A percentile compares a stretch with the other conserved stretches of the same genome.
Conservation (phyloP, 2,888 invertebrate genomes). For the Pachymerium ferrugineum region DNA sequence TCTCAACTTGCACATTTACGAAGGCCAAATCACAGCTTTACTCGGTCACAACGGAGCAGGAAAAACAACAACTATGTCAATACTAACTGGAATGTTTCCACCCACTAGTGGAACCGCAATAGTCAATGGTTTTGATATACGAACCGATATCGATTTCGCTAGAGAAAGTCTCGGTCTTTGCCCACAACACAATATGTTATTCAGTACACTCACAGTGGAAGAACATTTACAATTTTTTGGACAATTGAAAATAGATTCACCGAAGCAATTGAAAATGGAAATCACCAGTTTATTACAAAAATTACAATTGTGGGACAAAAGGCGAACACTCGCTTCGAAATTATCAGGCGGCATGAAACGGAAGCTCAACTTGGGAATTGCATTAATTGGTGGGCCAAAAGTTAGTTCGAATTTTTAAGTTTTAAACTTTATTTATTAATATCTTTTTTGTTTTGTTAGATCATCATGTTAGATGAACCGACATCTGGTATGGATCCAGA, state of each 20-base stretch:
- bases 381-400: slow-evolving; percentile 67
- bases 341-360: slow-evolving; percentile 76
- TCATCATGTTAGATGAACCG: slow-evolving; percentile 5
- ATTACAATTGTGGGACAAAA: slow-evolving; percentile 63
- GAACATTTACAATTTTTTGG: slow-evolving; percentile 81
- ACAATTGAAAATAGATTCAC: slow-evolving; percentile 54
- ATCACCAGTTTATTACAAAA: slow-evolving; percentile 59
- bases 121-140: slow-evolving; percentile 67
- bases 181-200: slow-evolving; percentile 82
- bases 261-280: slow-evolving; percentile 55
- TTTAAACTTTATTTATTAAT: background rate
- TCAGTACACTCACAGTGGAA: slow-evolving; percentile 70
- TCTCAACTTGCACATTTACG: slow-evolving; percentile 73
- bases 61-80: slow-evolving; percentile 64
- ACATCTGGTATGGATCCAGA: slow-evolving; percentile 12
- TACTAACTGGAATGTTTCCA: slow-evolving; percentile 61
- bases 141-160: slow-evolving; percentile 59
- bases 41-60: slow-evolving; percentile 83
- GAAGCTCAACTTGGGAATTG: slow-evolving; percentile 68
- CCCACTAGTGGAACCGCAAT: slow-evolving; percentile 65
- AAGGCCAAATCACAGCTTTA: slow-evolving; percentile 78
- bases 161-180: slow-evolving; percentile 76
- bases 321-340: slow-evolving; percentile 54
- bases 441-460: background rate
- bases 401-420: slow-evolving; percentile 47